Evolutionary conservation across 2,797 vertebrate species (phyloP).

Genomic region (Chromobotia macracanthus): DNA sequence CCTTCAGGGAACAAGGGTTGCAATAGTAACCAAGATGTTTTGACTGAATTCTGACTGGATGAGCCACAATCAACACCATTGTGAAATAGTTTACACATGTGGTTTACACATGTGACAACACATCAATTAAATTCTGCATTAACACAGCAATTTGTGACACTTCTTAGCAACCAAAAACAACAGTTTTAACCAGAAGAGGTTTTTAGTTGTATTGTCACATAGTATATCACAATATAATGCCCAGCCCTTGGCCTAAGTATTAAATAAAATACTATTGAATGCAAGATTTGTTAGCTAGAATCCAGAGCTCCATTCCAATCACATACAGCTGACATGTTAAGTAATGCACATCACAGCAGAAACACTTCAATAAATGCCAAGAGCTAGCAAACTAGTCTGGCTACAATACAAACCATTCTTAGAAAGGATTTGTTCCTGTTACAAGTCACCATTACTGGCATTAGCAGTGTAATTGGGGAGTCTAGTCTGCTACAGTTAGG

Average conservation of each 20-base stretch:
- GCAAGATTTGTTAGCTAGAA: constrained; percentile 13
- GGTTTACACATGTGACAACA: not conserved
- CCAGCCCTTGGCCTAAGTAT: not conserved
- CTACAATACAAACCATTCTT: constrained; percentile 29
- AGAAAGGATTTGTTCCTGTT: constrained; percentile 26
- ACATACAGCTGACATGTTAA: constrained; percentile 33
- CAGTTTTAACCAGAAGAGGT: too few species aligned
- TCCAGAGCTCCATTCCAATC: constrained; percentile 23
- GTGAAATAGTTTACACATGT: too few species aligned
- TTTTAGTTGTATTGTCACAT: too few species aligned
- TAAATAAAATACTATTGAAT: constrained; percentile 14
- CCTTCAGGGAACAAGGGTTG: too few species aligned
- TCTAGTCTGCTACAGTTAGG: not conserved
- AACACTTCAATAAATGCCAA: constrained; percentile 41
- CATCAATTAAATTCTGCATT: not conserved
- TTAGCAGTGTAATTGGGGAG: constrained; percentile 30
- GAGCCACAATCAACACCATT: too few species aligned
- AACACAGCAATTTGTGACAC: not conserved
- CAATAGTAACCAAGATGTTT: too few species aligned
- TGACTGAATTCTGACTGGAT: too few species aligned
- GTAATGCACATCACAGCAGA: constrained; percentile 32
- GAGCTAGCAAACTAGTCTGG: constrained; percentile 35
- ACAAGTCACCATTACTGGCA: constrained; percentile 45
- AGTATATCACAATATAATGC: not conserved
- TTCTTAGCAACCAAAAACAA: not conserved